Conservation (phyloP, 1,140 invertebrate species). For the Lepidotrigona ventralis region DNA sequence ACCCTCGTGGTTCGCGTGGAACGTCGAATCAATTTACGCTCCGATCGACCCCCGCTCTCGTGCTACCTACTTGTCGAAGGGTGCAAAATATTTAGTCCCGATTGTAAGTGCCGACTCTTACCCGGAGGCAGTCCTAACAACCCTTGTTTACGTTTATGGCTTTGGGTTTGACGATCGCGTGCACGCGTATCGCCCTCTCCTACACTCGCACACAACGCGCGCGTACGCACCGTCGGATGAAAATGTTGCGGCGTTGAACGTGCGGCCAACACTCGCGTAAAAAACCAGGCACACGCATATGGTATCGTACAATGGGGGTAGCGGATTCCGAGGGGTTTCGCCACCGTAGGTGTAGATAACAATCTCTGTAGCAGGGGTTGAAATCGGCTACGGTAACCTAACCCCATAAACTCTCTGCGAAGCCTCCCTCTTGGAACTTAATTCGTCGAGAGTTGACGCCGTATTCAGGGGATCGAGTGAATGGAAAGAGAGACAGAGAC, state of each 20-base stretch:
- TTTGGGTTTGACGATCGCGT: constrained; percentile 76
- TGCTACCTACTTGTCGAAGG: constrained; percentile 47
- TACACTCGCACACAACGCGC: neutral
- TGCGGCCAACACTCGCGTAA: neutral
- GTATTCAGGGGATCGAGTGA: constrained; percentile 15
- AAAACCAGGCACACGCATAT: constrained; percentile 18
- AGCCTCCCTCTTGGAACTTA: constrained; percentile 70
- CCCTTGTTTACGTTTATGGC: constrained; percentile 79
- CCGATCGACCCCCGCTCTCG: neutral
- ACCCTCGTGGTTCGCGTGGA: neutral
- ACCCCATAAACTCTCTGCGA: constrained; percentile 71
- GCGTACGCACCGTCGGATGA: neutral
- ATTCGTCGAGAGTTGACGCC: constrained; percentile 71
- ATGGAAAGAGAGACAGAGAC: neutral
- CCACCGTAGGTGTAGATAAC: constrained; percentile 70
- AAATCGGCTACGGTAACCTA: constrained; percentile 73
- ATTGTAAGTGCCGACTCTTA: constrained; percentile 71
- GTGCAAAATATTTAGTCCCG: constrained; percentile 76
- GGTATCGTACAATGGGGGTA: neutral
- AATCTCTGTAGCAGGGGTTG: constrained; percentile 73
- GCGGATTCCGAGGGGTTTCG: constrained; percentile 37
- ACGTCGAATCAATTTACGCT: constrained; percentile 38
- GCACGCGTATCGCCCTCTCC: constrained; percentile 55
- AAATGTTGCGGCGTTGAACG: constrained; percentile 16
- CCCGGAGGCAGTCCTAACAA: constrained; percentile 72